These are phyloP conservation scores for Pandemis heparana DNA, from an alignment of 2,888 invertebrate genomes.

Conservation along the genomic window DNA sequence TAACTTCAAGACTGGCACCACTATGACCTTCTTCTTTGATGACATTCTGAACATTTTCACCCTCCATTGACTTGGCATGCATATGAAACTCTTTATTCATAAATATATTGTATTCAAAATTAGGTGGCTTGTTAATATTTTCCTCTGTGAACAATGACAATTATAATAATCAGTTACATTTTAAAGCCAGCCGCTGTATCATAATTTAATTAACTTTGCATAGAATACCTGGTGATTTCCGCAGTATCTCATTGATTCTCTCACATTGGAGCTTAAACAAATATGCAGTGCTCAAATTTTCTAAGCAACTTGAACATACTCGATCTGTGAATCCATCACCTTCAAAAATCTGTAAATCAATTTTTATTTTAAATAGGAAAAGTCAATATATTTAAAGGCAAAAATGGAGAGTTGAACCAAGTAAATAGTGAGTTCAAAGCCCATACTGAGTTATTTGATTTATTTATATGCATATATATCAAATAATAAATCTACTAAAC, in stretches of 20 bases:
- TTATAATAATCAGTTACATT: not conserved
- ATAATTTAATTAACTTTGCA: not conserved
- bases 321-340: conserved; percentile 78
- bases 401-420: not conserved
- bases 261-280: conserved; percentile 80
- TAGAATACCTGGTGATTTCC: conserved; percentile 68
- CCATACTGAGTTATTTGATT: not conserved
- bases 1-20: conserved; percentile 62
- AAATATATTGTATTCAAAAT: conserved; percentile 69
- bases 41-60: conserved; percentile 74
- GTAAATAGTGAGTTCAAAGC: not conserved
- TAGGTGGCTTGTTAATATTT: conserved; percentile 64
- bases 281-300: conserved; percentile 78
- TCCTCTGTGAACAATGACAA: conserved; percentile 57
- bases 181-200: not conserved
- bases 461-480: too few relatives aligned
- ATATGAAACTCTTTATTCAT: conserved; percentile 76
- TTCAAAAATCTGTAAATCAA: conserved; percentile 69
- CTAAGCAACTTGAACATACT: conserved; percentile 78
- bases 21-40: conserved; percentile 60
- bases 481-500: too few relatives aligned
- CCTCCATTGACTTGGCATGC: conserved; percentile 68
- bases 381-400: not conserved
- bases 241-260: conserved; percentile 68
- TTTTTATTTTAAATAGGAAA: not conserved